Evolutionary conservation across 2,888 invertebrate genomes (phyloP).

Genomic region (Drosophila algonquin): DNA sequence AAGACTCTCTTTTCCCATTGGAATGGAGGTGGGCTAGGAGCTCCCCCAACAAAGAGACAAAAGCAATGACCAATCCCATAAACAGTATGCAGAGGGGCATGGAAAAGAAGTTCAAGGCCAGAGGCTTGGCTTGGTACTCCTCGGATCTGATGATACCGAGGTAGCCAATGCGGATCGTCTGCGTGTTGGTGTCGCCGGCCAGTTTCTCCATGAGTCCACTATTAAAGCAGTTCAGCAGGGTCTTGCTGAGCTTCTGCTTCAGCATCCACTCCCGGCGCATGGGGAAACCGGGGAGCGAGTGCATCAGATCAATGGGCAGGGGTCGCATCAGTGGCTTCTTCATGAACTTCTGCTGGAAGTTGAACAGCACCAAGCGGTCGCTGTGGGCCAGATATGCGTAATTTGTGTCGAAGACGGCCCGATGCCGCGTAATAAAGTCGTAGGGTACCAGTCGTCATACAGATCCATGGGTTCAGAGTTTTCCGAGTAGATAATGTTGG

Average conservation of each 20-base stretch:
- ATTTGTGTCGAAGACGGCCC: constrained; percentile 48
- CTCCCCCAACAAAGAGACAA: constrained; percentile 37
- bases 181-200: constrained; percentile 44
- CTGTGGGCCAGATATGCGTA: constrained; percentile 53
- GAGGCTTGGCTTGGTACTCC: constrained; percentile 24
- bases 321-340: constrained; percentile 53
- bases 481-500: constrained; percentile 44
- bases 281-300: constrained; percentile 57
- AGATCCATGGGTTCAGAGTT: neutral
- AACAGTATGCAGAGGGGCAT: constrained; percentile 38
- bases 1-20: no score
- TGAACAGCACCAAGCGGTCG: constrained; percentile 54
- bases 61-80: constrained; percentile 5
- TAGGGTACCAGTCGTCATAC: constrained; percentile 35
- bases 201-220: constrained; percentile 63
- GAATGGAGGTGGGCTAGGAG: neutral
- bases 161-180: constrained; percentile 50
- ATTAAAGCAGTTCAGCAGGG: constrained; percentile 56
- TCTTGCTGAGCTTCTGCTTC: constrained; percentile 58
- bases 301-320: constrained; percentile 52
- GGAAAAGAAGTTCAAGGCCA: constrained; percentile 58
- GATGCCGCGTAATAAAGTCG: constrained; percentile 46
- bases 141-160: constrained; percentile 49
- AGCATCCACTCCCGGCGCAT: constrained; percentile 60
- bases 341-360: constrained; percentile 57